A percentile compares a stretch with the other conserved stretches of the same genome.
These are phyloP conservation scores for Penaeus chinensis DNA, from an alignment of 1,140 invertebrate genomes.

Conservation along the genomic window DNA sequence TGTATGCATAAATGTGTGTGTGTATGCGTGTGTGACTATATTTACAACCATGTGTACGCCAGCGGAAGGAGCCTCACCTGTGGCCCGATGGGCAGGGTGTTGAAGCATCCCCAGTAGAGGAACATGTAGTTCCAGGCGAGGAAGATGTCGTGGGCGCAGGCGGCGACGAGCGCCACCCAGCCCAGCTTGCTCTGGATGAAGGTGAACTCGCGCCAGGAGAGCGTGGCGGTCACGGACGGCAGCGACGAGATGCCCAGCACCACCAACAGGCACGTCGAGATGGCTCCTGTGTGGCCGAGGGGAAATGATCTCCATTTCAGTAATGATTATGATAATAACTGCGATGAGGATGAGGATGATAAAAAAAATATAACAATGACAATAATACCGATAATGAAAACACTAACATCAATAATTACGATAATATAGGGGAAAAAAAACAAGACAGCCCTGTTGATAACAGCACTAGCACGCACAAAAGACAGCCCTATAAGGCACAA, in stretches of 20 bases:
- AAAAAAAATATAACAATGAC: not conserved
- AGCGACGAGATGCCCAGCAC: constrained; percentile 65
- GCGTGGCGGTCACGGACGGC: constrained; percentile 63
- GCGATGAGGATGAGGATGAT: not conserved
- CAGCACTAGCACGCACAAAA: too few species aligned
- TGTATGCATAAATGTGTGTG: not conserved
- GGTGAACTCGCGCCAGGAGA: constrained; percentile 65
- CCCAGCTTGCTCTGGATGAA: constrained; percentile 65
- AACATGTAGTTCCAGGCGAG: constrained; percentile 64
- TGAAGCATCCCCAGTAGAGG: constrained; percentile 63
- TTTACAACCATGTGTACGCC: not conserved
- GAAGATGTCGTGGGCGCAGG: constrained; percentile 62
- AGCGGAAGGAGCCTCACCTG: constrained; percentile 39
- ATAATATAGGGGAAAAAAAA: too few species aligned
- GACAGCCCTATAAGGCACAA: too few species aligned
- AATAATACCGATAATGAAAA: too few species aligned
- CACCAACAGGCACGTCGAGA: constrained; percentile 60
- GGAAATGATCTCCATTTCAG: not conserved
- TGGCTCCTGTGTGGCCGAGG: constrained; percentile 40
- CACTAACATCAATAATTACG: too few species aligned
- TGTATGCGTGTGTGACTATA: not conserved
- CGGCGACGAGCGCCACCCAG: constrained; percentile 63
- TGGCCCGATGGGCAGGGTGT: constrained; percentile 61
- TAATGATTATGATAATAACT: too few species aligned
- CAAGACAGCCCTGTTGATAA: too few species aligned